Conservation (phyloP, 2,888 invertebrate species). For the Dicranocentrus wangi region DNA sequence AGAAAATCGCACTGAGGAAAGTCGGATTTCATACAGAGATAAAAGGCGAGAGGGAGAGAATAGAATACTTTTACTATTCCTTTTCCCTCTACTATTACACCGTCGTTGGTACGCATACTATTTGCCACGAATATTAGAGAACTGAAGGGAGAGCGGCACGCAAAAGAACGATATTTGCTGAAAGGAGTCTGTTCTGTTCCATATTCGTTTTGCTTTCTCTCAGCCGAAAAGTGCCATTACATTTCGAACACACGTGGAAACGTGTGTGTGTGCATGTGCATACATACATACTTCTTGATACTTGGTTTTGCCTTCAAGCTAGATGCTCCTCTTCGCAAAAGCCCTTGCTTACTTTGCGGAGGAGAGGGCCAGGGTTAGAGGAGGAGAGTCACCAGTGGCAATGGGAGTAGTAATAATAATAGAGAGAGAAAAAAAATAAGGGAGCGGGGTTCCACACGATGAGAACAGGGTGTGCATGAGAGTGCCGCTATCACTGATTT, state of each 20-base stretch:
- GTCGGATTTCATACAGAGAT: slow-evolving; percentile 46
- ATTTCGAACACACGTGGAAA: slow-evolving; percentile 7
- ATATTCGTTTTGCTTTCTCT: slow-evolving; percentile 32
- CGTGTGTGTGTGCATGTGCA: slow-evolving; percentile 22
- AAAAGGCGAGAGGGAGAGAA: slow-evolving; percentile 40
- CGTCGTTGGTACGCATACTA: slow-evolving; percentile 33
- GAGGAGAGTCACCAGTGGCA: slow-evolving; percentile 19
- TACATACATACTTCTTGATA: slow-evolving; percentile 17
- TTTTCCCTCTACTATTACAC: slow-evolving; percentile 32
- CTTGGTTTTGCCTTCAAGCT: slow-evolving; percentile 41
- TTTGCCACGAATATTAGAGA: slow-evolving; percentile 38
- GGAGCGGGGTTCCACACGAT: neutral
- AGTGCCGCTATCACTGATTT: slow-evolving; percentile 46
- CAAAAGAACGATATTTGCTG: slow-evolving; percentile 35
- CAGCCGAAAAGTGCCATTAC: slow-evolving; percentile 37
- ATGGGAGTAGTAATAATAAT: slow-evolving; percentile 19
- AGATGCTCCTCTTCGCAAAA: slow-evolving; percentile 33
- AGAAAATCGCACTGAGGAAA: slow-evolving; percentile 27
- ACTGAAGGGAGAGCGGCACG: slow-evolving; percentile 47
- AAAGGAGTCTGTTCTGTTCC: slow-evolving; percentile 31
- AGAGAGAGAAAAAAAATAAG: slow-evolving; percentile 18
- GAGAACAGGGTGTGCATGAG: neutral
- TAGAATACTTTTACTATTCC: slow-evolving; percentile 33
- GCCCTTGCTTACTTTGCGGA: slow-evolving; percentile 14
- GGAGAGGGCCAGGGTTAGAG: too few relatives aligned